Percentiles rank a stretch among this genome's conserved stretches.
These are phyloP conservation scores for Gymnothorax javanicus DNA, from an alignment of 2,797 vertebrate genomes.

Conservation along the genomic window DNA sequence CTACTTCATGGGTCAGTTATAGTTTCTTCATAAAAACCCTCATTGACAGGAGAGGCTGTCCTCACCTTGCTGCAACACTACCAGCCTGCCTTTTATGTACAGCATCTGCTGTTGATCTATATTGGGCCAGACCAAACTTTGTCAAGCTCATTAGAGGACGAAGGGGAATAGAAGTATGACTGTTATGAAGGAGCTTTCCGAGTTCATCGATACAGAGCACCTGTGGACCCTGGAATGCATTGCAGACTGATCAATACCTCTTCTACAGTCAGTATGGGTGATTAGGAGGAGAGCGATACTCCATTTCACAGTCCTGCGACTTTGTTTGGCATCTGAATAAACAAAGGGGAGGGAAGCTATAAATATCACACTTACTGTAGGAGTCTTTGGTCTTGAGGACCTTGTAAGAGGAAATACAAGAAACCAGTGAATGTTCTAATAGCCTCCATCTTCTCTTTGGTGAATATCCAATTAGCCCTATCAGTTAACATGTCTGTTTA, in stretches of 20 bases:
- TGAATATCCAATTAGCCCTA: constrained; percentile 9
- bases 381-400: constrained; percentile 4
- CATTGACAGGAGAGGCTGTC: not conserved
- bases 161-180: not conserved
- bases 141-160: constrained; percentile 2
- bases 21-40: not conserved
- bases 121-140: not conserved
- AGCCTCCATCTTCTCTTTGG: not conserved
- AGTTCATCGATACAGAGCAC: not conserved
- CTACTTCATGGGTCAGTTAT: not conserved
- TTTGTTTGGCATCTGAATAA: not conserved
- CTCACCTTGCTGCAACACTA: not conserved
- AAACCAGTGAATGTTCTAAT: not conserved
- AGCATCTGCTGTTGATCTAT: not conserved
- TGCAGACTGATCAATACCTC: constrained; percentile 1
- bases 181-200: not conserved
- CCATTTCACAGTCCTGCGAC: not conserved
- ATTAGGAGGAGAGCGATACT: not conserved
- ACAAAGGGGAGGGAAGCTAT: not conserved
- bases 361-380: constrained; percentile 23
- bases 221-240: not conserved
- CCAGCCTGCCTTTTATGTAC: constrained; percentile 4
- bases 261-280: not conserved
- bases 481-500: not conserved
- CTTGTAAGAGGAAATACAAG: not conserved